phyloP scores from a whole-genome alignment of 2,888 invertebrate species.

The Caenorhabditis drosophilae region DNA sequence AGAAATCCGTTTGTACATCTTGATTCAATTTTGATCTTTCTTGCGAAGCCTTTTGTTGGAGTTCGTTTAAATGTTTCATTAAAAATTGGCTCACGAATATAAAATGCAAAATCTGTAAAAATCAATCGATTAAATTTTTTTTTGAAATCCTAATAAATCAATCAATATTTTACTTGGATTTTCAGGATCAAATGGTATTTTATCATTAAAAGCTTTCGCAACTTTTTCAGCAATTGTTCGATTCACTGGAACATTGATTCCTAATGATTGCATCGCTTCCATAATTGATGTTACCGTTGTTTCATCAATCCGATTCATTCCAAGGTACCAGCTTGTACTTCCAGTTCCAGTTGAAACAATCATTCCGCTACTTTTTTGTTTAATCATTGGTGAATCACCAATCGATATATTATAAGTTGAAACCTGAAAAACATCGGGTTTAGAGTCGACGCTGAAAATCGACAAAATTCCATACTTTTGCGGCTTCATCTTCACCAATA shows the following conservation, averaged over 20 bases:
- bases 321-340: slow-evolving; percentile 86
- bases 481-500: slow-evolving; percentile 92
- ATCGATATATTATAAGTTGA: slow-evolving; percentile 74
- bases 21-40: slow-evolving; percentile 79
- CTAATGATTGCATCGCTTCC: slow-evolving; percentile 40
- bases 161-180: slow-evolving; percentile 38
- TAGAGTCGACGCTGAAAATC: no score
- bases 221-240: slow-evolving; percentile 28
- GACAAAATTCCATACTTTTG: no score
- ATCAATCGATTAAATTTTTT: neutral
- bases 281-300: slow-evolving; percentile 35
- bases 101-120: slow-evolving; percentile 79
- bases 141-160: neutral
- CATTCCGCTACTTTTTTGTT: slow-evolving; percentile 93
- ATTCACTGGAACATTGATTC: slow-evolving; percentile 31
- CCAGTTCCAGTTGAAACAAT: slow-evolving; percentile 96
- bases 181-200: slow-evolving; percentile 45
- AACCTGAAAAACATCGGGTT: no score
- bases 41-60: slow-evolving; percentile 60
- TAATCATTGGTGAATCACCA: slow-evolving; percentile 76
- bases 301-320: slow-evolving; percentile 48
- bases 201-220: slow-evolving; percentile 40
- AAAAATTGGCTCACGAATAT: slow-evolving; percentile 89
- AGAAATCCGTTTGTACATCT: slow-evolving; percentile 84
- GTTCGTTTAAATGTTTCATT: slow-evolving; percentile 82